phyloP scores from a whole-genome alignment of 2,113 vertebrate species.

The Vulpes ferrilata region DNA sequence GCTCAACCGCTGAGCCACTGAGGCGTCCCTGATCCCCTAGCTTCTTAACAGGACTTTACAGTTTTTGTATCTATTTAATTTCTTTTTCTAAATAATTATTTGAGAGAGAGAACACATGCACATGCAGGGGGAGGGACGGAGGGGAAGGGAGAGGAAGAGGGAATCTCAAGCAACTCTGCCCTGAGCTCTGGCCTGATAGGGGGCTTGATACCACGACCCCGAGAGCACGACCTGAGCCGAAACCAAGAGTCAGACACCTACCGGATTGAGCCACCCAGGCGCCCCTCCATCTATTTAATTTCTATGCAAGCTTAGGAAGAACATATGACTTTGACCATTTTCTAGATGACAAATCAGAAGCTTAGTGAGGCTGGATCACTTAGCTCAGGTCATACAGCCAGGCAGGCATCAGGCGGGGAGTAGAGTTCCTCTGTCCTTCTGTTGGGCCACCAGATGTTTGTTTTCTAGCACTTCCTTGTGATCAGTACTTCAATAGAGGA shows the following conservation, averaged over 20 bases:
- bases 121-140: background rate
- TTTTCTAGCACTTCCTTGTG: background rate
- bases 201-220: background rate
- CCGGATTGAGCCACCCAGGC: background rate
- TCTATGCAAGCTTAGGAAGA: background rate
- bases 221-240: background rate
- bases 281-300: background rate
- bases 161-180: accelerated
- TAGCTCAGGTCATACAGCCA: background rate
- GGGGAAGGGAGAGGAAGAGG: background rate
- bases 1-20: too few species aligned
- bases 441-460: too few species aligned
- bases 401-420: background rate
- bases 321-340: background rate
- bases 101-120: background rate
- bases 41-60: background rate
- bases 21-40: background rate
- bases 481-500: background rate
- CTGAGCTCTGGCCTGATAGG: background rate
- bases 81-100: background rate
- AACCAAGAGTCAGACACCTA: background rate
- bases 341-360: background rate
- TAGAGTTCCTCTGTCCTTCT: background rate
- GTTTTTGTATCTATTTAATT: background rate
- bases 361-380: background rate